Evolutionary conservation across 2,888 invertebrate species (phyloP).

Genomic region (Andricus quercusramuli): DNA sequence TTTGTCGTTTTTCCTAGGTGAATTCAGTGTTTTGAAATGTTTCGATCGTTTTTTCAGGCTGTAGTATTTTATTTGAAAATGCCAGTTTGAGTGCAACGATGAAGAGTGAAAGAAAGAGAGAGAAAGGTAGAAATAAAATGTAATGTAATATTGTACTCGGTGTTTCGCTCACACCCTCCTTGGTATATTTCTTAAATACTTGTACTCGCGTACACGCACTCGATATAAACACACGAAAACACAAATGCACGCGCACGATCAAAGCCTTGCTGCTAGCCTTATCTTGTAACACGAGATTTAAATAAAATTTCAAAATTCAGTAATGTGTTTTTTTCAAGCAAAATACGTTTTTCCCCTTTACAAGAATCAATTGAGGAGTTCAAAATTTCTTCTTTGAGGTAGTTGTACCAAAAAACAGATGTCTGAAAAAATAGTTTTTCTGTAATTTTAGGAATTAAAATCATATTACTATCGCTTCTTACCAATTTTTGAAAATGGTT

Average conservation of each 20-base stretch:
- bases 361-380: neutral
- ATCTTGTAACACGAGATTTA: conserved; percentile 71
- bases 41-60: conserved; percentile 1
- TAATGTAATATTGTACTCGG: conserved; percentile 29
- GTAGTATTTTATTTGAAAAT: neutral
- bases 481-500: no score
- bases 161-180: conserved; percentile 32
- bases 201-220: conserved; percentile 1
- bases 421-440: no score
- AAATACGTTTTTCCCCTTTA: neutral
- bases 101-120: conserved; percentile 10
- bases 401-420: no score
- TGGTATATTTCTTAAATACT: conserved; percentile 14
- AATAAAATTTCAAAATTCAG: conserved; percentile 64
- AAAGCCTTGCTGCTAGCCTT: conserved; percentile 72
- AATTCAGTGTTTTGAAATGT: neutral
- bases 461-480: no score
- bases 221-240: conserved; percentile 49
- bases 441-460: no score
- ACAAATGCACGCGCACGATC: conserved; percentile 68
- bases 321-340: conserved; percentile 16
- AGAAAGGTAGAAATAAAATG: conserved; percentile 43
- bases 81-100: conserved; percentile 13
- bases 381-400: no score
- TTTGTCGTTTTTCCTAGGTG: neutral